Evolutionary conservation across 2,797 vertebrate genomes (phyloP).

Genomic region (Chromobotia macracanthus): DNA sequence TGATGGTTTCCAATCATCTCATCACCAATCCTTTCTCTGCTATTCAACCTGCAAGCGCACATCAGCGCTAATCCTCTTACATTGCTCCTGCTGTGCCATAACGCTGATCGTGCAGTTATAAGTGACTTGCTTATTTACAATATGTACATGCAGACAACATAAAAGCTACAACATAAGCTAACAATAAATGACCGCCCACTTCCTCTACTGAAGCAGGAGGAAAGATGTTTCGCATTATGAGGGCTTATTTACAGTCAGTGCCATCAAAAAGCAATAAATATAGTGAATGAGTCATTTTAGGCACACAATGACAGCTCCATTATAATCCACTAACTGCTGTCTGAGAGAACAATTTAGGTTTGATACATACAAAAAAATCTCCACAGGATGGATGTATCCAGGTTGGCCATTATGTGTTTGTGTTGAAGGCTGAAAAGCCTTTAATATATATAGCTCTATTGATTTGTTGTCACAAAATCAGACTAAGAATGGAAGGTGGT

Average conservation of each 20-base stretch:
- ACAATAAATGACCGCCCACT: constrained; percentile 22
- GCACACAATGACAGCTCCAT: constrained; percentile 63
- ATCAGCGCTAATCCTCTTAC: constrained; percentile 33
- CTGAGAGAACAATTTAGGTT: constrained; percentile 61
- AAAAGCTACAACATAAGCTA: neutral
- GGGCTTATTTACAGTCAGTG: constrained; percentile 49
- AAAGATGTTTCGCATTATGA: constrained; percentile 55
- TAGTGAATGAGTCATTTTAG: constrained; percentile 68
- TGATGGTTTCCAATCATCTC: constrained; percentile 11
- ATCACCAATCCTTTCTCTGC: neutral
- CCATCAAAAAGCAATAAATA: constrained; percentile 70
- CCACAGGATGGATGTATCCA: constrained; percentile 58
- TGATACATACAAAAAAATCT: constrained; percentile 56
- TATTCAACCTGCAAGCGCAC: neutral
- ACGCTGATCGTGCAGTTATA: constrained; percentile 20
- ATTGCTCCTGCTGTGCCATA: neutral
- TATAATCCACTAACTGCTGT: constrained; percentile 62
- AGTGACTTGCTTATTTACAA: constrained; percentile 1
- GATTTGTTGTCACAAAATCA: constrained; percentile 62
- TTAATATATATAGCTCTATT: constrained; percentile 56
- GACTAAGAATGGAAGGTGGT: constrained; percentile 52
- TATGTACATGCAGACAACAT: constrained; percentile 2
- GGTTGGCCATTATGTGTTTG: constrained; percentile 29
- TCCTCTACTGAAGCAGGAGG: neutral
- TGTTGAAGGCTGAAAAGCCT: constrained; percentile 16